Percentiles rank a stretch among this genome's conserved stretches.
phyloP scores from a whole-genome alignment of 2,797 vertebrate genomes.

The Steatocranus sp. region DNA sequence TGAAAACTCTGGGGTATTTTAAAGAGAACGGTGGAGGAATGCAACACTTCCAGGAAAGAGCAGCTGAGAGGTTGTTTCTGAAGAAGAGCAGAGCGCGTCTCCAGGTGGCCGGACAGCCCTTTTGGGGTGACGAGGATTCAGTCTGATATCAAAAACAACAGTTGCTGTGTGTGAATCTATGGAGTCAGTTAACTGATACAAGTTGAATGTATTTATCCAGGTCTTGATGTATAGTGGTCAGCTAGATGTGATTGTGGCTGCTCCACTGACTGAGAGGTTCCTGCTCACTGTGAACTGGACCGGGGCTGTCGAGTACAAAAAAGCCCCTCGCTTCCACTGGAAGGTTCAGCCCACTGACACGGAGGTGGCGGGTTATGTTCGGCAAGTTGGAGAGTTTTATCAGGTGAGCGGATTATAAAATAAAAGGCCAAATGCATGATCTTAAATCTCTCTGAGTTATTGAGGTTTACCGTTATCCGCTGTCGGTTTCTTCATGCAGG shows the following conservation, averaged over 20 bases:
- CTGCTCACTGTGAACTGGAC: constrained; percentile 81
- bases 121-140: not conserved
- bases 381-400: constrained; percentile 78
- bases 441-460: not conserved
- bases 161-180: not conserved
- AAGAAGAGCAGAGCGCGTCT: not conserved
- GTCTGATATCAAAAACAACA: not conserved
- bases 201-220: constrained; percentile 40
- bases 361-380: constrained; percentile 86
- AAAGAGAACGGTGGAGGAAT: not conserved
- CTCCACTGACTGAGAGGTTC: constrained; percentile 81
- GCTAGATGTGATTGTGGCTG: constrained; percentile 85
- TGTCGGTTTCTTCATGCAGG: constrained; percentile 49
- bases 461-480: not conserved
- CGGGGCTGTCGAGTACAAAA: constrained; percentile 71
- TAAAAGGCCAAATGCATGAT: not conserved
- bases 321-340: constrained; percentile 75
- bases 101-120: not conserved
- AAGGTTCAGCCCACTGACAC: constrained; percentile 78
- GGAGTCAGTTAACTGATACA: not conserved
- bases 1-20: not conserved
- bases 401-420: constrained; percentile 71
- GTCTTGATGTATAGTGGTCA: constrained; percentile 87
- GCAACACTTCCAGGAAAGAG: not conserved
- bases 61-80: not conserved